Evolutionary conservation across 2,888 invertebrate species (phyloP), one percentile per base, ranked within the genome.

Genomic region (Ophion ellenae): DNA sequence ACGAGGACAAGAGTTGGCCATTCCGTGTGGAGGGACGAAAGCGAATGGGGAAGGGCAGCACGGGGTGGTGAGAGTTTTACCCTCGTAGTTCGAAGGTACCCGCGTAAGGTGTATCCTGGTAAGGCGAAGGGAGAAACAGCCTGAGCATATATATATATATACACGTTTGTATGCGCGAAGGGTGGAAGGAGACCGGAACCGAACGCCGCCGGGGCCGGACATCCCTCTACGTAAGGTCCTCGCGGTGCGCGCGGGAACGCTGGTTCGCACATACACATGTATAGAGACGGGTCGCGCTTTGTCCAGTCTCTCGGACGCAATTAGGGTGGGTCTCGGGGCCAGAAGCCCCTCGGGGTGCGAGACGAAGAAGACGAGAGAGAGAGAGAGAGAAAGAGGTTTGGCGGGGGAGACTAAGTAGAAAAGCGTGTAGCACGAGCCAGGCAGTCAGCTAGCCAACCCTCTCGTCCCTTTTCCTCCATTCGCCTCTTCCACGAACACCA

Each of bases 281-380:
- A 61, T 7, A 61, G 11, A 61, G 20, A 93, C 90, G 92, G 89
- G 90, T 91, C 88, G 86, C 93, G 93, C 94, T 94, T 94, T 93
- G 93, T 94, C 94, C 94, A 90, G 91, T 94, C 93, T 85, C 94
- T 94, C 93, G 94, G 93, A 94, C 93, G 93, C 93, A 94, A 94
- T 94, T 94, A 94, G 94, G 94, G 93, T 93, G 93, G 93, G 93
- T 92, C 92, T 86, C 88, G 74, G 87, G 87, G 83, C 89, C 92
- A 90, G 90, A 90, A 90, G 89, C 91, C 93, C 92, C 92, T 90
- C 90, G 81, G 20, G 78, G 70, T 9, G 67, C n/a, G 36, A 17
- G 7, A 57, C 36, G 89, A 91, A 92, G 91, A 90, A 91, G 89
- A 90, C 53, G 90, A 45, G 69, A 45, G 45, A 69, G 71, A 47